Percentiles rank a stretch among this genome's conserved stretches.
Conservation (phyloP, 2,113 vertebrate species). For the Anser cygnoides region DNA sequence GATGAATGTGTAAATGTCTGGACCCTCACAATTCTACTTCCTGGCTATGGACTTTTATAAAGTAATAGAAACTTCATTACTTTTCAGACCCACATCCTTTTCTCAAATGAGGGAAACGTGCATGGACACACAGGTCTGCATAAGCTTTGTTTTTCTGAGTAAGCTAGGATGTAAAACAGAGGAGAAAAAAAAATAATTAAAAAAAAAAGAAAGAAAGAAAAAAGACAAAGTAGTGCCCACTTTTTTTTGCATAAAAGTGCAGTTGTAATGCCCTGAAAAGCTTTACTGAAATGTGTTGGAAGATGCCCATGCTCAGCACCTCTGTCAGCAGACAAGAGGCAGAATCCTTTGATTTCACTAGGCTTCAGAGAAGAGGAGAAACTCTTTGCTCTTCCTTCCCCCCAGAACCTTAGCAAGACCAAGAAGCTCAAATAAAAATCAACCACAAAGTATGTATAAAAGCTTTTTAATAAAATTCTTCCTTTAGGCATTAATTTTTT, state of each 20-base stretch:
- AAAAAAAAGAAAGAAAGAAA: background rate
- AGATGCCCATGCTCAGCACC: background rate
- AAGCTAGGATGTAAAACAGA: background rate
- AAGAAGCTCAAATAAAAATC: background rate
- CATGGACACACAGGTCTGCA: background rate
- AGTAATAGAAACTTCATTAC: background rate
- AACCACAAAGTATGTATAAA: background rate
- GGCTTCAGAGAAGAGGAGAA: background rate
- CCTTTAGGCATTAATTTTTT: background rate
- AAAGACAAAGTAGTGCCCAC: background rate
- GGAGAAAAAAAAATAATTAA: background rate
- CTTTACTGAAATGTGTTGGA: background rate
- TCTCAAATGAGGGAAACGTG: background rate
- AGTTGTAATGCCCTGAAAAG: background rate
- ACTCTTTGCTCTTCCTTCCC: background rate
- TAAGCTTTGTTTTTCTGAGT: background rate
- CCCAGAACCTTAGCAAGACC: background rate
- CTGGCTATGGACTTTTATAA: background rate
- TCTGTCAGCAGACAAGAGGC: background rate
- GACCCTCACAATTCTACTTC: background rate
- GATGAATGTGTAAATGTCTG: background rate
- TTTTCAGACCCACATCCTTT: background rate
- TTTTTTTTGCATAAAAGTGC: background rate
- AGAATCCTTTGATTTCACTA: background rate
- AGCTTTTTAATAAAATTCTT: background rate